phyloP scores from a whole-genome alignment of 2,113 vertebrate species.

The Bos indicus region DNA sequence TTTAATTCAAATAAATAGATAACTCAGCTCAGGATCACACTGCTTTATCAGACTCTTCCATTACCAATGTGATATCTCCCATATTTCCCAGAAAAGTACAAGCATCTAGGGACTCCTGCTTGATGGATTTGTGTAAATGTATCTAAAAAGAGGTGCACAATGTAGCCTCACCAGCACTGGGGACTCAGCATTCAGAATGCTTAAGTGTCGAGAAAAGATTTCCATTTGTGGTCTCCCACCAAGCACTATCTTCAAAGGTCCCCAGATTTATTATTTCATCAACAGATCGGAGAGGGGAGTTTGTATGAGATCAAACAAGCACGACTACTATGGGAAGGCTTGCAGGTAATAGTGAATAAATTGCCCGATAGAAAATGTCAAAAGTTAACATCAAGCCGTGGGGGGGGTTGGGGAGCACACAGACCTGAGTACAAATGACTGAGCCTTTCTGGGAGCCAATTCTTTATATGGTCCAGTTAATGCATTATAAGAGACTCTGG shows the following conservation, averaged over 20 bases:
- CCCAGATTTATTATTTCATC: slow-evolving; percentile 74
- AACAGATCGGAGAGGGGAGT: slow-evolving; percentile 66
- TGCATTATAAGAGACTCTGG: neutral
- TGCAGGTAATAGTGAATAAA: slow-evolving; percentile 68
- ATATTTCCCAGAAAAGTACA: slow-evolving; percentile 60
- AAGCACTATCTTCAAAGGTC: slow-evolving; percentile 64
- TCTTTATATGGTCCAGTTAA: neutral
- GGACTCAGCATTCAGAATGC: slow-evolving; percentile 36
- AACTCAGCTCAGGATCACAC: slow-evolving; percentile 33
- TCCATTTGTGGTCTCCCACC: slow-evolving; percentile 52
- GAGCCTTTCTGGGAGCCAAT: slow-evolving; percentile 25
- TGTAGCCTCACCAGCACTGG: neutral
- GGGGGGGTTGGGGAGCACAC: neutral
- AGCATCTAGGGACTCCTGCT: slow-evolving; percentile 51
- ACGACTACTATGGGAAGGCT: slow-evolving; percentile 53
- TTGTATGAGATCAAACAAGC: slow-evolving; percentile 74
- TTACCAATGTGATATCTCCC: slow-evolving; percentile 42
- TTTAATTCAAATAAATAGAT: slow-evolving; percentile 65
- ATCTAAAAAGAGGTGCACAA: slow-evolving; percentile 30
- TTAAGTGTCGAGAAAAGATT: slow-evolving; percentile 60
- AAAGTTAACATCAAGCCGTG: slow-evolving; percentile 60
- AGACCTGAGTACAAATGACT: slow-evolving; percentile 54
- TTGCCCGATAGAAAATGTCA: slow-evolving; percentile 71
- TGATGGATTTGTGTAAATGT: slow-evolving; percentile 60
- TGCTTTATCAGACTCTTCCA: slow-evolving; percentile 56